Percentiles rank a stretch among this genome's conserved stretches.
Evolutionary conservation across 2,797 vertebrate genomes (phyloP).

Genomic region (Thamnophis elegans): DNA sequence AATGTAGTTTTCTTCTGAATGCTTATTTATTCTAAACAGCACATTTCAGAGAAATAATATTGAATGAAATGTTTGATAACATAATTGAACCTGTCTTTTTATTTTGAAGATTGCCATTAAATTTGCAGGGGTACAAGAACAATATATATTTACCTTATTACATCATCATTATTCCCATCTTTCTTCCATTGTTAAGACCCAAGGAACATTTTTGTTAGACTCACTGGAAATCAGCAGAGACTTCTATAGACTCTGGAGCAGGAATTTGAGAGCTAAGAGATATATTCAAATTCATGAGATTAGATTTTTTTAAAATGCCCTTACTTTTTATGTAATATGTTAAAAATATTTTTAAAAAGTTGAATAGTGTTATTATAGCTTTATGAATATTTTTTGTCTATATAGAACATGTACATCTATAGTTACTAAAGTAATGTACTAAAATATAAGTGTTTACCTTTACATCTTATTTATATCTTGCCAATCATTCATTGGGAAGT

Average conservation of each 20-base stretch:
- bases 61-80: not conserved
- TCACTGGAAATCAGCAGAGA: not conserved
- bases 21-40: not conserved
- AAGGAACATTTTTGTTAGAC: not conserved
- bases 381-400: not conserved
- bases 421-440: not conserved
- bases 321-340: not conserved
- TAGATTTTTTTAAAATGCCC: not conserved
- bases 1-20: not conserved
- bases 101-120: not conserved
- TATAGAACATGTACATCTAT: not conserved
- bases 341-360: not conserved
- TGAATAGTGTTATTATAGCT: not conserved
- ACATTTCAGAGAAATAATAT: not conserved
- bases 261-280: not conserved
- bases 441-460: not conserved
- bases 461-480: not conserved
- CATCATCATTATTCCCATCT: not conserved
- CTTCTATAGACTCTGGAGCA: not conserved
- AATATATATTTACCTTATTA: not conserved
- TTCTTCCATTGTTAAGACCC: not conserved
- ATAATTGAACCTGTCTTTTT: not conserved
- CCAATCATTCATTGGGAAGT: not conserved
- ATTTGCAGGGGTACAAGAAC: not conserved
- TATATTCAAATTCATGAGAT: not conserved